Evolutionary conservation across 2,888 invertebrate genomes (phyloP).

Genomic region (Phorcus lineatus): DNA sequence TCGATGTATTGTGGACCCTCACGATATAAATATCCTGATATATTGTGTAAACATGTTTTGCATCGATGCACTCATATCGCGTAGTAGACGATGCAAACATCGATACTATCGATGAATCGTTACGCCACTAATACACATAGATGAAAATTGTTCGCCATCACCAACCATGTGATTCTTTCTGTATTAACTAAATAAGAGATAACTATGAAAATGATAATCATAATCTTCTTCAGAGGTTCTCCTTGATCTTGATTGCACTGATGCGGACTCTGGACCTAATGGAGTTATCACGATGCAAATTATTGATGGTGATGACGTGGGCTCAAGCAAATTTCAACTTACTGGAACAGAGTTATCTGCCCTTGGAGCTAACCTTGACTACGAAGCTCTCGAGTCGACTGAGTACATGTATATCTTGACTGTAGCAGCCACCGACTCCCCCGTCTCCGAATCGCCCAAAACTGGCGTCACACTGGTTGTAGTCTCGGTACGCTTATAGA

Average conservation of each 20-base stretch:
- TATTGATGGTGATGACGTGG: neutral
- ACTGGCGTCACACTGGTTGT: constrained; percentile 6
- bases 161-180: too few species aligned
- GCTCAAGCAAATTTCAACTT: neutral
- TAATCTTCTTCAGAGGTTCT: neutral
- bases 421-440: constrained; percentile 2
- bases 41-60: too few species aligned
- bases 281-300: neutral
- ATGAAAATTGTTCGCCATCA: too few species aligned
- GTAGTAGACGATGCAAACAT: too few species aligned
- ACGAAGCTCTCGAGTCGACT: neutral
- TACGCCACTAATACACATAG: too few species aligned
- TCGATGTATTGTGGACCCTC: too few species aligned
- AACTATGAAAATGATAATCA: too few species aligned
- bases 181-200: too few species aligned
- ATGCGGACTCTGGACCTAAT: constrained; percentile 14
- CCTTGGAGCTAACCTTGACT: constrained; percentile 15
- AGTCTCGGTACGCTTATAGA: constrained; percentile 7
- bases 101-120: too few species aligned
- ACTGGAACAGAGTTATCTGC: constrained; percentile 2
- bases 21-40: too few species aligned
- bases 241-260: constrained; percentile 1
- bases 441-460: neutral
- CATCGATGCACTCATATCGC: too few species aligned
- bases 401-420: constrained; percentile 16